Base-by-base conservation (phyloP, 92 coral and sea anemone species). In the Actinernus sp. region DNA sequence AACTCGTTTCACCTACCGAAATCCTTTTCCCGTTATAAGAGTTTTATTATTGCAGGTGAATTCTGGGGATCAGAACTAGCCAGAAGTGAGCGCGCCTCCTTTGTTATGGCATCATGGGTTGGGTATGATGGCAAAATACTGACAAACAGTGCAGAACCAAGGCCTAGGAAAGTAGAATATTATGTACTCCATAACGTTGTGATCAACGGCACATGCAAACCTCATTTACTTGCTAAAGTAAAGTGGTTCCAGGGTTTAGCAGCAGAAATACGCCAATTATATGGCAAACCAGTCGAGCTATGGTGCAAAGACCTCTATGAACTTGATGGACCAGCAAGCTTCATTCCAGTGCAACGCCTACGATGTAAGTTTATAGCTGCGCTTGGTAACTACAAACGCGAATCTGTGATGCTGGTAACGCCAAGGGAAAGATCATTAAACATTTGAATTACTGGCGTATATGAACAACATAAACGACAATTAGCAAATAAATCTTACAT, bases 401-500 rank as follows among this genome's bases (percentile, higher is more conserved):
- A 63, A 63, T 13, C 57, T 44, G 19, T 48, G 18, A 45, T 43
- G 71, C n/a, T n/a, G n/a, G n/a, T n/a, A n/a, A n/a, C n/a, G n/a
- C n/a, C n/a, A n/a, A n/a, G n/a, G n/a, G n/a, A n/a, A n/a, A n/a
- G n/a, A n/a, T n/a, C n/a, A n/a, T n/a, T n/a, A n/a, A n/a, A n/a
- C n/a, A n/a, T n/a, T n/a, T n/a, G n/a, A n/a, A n/a, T n/a, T n/a
- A n/a, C n/a, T n/a, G n/a, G n/a, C n/a, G n/a, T n/a, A n/a, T n/a
- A n/a, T n/a, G n/a, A n/a, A n/a, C n/a, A n/a, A n/a, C n/a, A n/a
- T n/a, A n/a, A n/a, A n/a, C n/a, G n/a, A n/a, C n/a, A n/a, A n/a
- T n/a, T n/a, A n/a, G n/a, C n/a, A n/a, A n/a, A n/a, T n/a, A n/a
- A n/a, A n/a, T n/a, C n/a, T n/a, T n/a, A n/a, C n/a, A n/a, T n/a